These are phyloP conservation scores for Hyposmocoma kahamanoa DNA, from an alignment of 1,140 invertebrate genomes.

Conservation along the genomic window DNA sequence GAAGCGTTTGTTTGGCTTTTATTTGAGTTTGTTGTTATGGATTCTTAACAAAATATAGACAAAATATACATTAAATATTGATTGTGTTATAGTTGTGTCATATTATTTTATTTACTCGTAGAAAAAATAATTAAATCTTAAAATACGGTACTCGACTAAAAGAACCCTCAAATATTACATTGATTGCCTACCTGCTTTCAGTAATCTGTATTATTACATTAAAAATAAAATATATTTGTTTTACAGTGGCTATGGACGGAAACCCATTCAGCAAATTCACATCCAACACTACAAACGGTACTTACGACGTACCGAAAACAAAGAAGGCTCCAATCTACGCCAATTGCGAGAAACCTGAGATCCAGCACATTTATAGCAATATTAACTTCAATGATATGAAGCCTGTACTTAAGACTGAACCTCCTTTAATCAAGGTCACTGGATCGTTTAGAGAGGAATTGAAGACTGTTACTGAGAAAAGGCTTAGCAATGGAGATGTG, in stretches of 20 bases:
- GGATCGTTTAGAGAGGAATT: slow-evolving; percentile 51
- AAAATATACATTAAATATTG: too few relatives aligned
- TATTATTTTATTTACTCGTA: too few relatives aligned
- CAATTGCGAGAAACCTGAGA: slow-evolving; percentile 43
- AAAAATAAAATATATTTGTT: slow-evolving; percentile 14
- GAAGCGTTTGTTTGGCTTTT: too few relatives aligned
- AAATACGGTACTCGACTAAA: too few relatives aligned
- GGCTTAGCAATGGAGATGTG: slow-evolving; percentile 37
- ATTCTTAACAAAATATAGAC: too few relatives aligned
- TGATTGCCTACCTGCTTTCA: too few relatives aligned
- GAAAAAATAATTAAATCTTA: too few relatives aligned
- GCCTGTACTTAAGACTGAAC: slow-evolving; percentile 40
- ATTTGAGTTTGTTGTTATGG: too few relatives aligned
- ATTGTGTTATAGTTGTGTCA: too few relatives aligned
- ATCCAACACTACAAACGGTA: slow-evolving; percentile 28
- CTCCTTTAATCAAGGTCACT: slow-evolving; percentile 31
- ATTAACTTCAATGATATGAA: slow-evolving; percentile 43
- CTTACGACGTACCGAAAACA: slow-evolving; percentile 38
- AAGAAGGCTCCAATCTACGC: slow-evolving; percentile 56
- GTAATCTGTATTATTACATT: slow-evolving; percentile 8
- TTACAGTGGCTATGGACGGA: slow-evolving; percentile 59
- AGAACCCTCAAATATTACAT: too few relatives aligned
- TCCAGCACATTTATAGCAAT: slow-evolving; percentile 44
- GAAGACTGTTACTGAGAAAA: slow-evolving; percentile 46
- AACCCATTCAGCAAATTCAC: slow-evolving; percentile 42